These are phyloP conservation scores for Grus americana DNA, from an alignment of 2,113 vertebrate species.

Conservation along the genomic window DNA sequence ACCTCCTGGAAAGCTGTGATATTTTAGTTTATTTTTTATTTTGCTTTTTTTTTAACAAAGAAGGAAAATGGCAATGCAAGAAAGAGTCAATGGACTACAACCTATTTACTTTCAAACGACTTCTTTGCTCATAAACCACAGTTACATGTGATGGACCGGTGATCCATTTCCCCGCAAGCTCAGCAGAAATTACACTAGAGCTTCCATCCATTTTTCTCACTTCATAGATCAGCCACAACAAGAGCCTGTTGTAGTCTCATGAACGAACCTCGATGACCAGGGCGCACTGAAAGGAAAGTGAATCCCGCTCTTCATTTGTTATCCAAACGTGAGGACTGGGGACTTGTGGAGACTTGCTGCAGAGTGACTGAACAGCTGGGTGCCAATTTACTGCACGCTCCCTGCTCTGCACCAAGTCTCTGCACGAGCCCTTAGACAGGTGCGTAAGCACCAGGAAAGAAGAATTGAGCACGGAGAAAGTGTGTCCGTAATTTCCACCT, in stretches of 20 bases:
- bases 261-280: background rate
- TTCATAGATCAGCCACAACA: background rate
- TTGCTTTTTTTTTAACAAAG: background rate
- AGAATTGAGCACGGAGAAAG: background rate
- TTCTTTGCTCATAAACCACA: background rate
- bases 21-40: background rate
- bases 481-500: background rate
- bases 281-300: background rate
- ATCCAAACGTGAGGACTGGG: background rate
- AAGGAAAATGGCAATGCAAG: background rate
- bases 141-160: background rate
- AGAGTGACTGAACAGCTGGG: background rate
- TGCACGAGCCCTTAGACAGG: background rate
- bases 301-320: background rate
- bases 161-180: background rate
- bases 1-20: background rate
- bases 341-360: background rate
- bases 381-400: background rate
- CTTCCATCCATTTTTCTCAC: background rate
- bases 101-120: background rate
- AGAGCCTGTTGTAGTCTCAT: background rate
- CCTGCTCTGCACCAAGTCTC: background rate
- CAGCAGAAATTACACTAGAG: background rate
- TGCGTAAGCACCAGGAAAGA: background rate
- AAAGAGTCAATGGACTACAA: background rate